These are phyloP conservation scores for Oryzaephilus surinamensis DNA, from an alignment of 1,140 invertebrate species.

Conservation along the genomic window DNA sequence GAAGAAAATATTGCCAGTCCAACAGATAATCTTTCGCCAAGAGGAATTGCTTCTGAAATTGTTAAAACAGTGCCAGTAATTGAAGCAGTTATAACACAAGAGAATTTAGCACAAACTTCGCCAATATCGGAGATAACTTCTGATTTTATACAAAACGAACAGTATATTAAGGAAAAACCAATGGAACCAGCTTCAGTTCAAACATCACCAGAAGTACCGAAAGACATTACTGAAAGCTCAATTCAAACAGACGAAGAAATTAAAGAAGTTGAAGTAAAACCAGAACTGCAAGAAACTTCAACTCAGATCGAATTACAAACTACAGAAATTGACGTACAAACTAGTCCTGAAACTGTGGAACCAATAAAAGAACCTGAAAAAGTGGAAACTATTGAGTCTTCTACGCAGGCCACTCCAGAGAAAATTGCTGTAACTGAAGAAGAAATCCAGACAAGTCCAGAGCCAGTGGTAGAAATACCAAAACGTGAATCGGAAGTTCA, in stretches of 20 bases:
- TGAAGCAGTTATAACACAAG: slow-evolving; percentile 42
- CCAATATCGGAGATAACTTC: slow-evolving; percentile 15
- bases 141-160: slow-evolving; percentile 1
- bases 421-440: slow-evolving; percentile 36
- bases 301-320: slow-evolving; percentile 41
- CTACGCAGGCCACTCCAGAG: slow-evolving; percentile 26
- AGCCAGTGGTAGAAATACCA: slow-evolving; percentile 29
- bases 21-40: slow-evolving; percentile 34
- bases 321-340: slow-evolving; percentile 36
- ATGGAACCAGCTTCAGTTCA: slow-evolving; percentile 45
- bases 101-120: slow-evolving; percentile 40
- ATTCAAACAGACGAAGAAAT: slow-evolving; percentile 37
- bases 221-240: slow-evolving; percentile 33
- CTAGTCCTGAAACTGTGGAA: slow-evolving; percentile 37
- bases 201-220: slow-evolving; percentile 44
- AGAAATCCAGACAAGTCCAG: slow-evolving; percentile 37
- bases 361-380: slow-evolving; percentile 37
- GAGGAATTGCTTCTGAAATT: slow-evolving; percentile 39
- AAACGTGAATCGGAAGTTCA: slow-evolving; percentile 34
- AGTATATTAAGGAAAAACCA: slow-evolving; percentile 3
- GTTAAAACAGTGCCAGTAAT: slow-evolving; percentile 47
- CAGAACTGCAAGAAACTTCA: slow-evolving; percentile 36
- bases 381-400: slow-evolving; percentile 34
- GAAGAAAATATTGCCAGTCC: slow-evolving; percentile 44
- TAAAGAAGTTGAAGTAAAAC: slow-evolving; percentile 15